Percentiles rank a stretch among this genome's conserved stretches.
Evolutionary conservation across 2,888 invertebrate genomes (phyloP).

Genomic region (Thera britannica): DNA sequence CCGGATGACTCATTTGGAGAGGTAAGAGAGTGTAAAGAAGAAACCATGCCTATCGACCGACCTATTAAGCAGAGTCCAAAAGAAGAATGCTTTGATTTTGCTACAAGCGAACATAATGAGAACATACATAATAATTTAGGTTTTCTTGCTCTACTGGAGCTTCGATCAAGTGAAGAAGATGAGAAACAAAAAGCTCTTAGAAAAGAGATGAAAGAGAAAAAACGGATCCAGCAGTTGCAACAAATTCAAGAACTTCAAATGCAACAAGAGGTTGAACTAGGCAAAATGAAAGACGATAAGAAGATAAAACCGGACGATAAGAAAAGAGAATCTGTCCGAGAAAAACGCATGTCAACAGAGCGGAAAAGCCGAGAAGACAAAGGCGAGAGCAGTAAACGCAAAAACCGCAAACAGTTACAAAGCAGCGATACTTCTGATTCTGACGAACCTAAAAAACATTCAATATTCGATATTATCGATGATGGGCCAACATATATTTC

Average conservation of each 20-base stretch:
- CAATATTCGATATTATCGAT: constrained; percentile 95
- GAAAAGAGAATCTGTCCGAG: constrained; percentile 75
- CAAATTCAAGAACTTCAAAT: constrained; percentile 80
- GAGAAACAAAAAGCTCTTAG: constrained; percentile 83
- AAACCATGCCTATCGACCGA: constrained; percentile 11
- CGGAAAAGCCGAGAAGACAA: constrained; percentile 82
- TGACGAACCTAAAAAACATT: constrained; percentile 94
- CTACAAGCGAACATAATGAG: constrained; percentile 56
- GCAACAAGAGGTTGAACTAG: constrained; percentile 74
- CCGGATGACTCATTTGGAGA: constrained; percentile 73
- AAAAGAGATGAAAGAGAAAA: constrained; percentile 85
- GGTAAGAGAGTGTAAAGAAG: constrained; percentile 58
- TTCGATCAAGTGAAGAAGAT: constrained; percentile 85
- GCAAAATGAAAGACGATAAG: constrained; percentile 75
- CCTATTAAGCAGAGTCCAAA: constrained; percentile 55
- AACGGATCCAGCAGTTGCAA: constrained; percentile 78
- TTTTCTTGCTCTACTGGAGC: constrained; percentile 84
- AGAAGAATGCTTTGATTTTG: constrained; percentile 59
- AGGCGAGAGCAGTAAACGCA: constrained; percentile 67
- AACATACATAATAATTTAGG: constrained; percentile 82
- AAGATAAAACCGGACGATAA: constrained; percentile 73
- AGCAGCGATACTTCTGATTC: constrained; percentile 90
- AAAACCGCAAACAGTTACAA: constrained; percentile 76
- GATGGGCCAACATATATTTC: constrained; percentile 96
- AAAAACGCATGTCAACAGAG: constrained; percentile 80